Conservation (phyloP, 1,140 invertebrate species). For the Adoxophyes honmai region DNA sequence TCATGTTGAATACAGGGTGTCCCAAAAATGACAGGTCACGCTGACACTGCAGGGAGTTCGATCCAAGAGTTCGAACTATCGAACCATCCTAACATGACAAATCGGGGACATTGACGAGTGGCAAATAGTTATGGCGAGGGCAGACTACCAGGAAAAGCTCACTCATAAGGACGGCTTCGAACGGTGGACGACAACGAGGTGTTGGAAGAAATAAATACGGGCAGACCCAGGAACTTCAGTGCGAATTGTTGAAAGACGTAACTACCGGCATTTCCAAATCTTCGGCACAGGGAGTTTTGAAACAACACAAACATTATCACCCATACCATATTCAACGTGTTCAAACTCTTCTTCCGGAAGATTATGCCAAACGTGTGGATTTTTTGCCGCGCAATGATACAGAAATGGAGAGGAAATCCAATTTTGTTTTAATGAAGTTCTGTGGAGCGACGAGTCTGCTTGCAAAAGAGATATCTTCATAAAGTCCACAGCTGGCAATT, state of each 20-base stretch:
- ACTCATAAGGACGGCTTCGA: too few species aligned
- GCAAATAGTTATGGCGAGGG: too few species aligned
- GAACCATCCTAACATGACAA: too few species aligned
- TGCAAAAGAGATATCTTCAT: conserved; percentile 13
- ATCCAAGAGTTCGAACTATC: too few species aligned
- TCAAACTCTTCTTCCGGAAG: conserved; percentile 11
- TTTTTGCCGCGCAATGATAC: conserved; percentile 3
- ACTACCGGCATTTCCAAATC: conserved; percentile 12
- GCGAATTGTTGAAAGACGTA: conserved; percentile 1
- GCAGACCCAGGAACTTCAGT: not conserved
- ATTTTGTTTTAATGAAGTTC: conserved; percentile 13
- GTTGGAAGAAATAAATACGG: too few species aligned
- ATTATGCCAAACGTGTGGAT: conserved; percentile 10
- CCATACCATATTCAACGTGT: conserved; percentile 18
- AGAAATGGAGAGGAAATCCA: not conserved
- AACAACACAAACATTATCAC: conserved; percentile 2
- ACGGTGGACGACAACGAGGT: too few species aligned
- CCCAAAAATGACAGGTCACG: too few species aligned
- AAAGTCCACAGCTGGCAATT: conserved; percentile 13
- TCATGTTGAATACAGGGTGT: too few species aligned
- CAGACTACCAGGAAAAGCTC: too few species aligned
- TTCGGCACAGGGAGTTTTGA: not conserved
- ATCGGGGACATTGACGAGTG: too few species aligned
- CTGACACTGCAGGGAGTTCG: too few species aligned
- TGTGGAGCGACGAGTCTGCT: conserved; percentile 13